Percentiles rank a stretch among this genome's conserved stretches.
These are phyloP conservation scores for Meriones unguiculatus DNA, from an alignment of 2,113 vertebrate genomes.

Conservation along the genomic window DNA sequence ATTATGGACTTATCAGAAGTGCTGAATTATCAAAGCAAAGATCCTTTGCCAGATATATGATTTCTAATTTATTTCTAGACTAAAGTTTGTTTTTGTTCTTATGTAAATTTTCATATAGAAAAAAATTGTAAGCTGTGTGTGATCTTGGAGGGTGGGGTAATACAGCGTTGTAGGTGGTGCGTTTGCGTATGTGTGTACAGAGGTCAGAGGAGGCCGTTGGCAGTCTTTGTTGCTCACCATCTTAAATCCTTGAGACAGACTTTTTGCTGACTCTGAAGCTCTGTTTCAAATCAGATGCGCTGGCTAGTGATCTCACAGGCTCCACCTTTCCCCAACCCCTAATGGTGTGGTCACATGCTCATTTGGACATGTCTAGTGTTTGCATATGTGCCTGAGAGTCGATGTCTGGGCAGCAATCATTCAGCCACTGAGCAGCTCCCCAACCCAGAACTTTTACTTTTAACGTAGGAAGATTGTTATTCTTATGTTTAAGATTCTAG, in stretches of 20 bases:
- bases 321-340: not conserved
- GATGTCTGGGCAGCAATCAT: not conserved
- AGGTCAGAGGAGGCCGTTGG: not conserved
- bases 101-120: not conserved
- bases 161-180: no score
- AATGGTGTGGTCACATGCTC: not conserved
- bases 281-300: not conserved
- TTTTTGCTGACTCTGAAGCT: not conserved
- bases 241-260: not conserved
- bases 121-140: not conserved
- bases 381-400: not conserved
- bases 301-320: not conserved
- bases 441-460: not conserved
- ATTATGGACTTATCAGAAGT: not conserved
- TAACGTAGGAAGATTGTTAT: not conserved
- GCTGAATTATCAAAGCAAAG: not conserved
- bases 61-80: conserved; percentile 47
- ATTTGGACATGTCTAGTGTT: not conserved
- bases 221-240: not conserved
- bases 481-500: conserved; percentile 29
- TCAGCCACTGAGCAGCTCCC: not conserved
- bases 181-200: not conserved
- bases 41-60: not conserved
- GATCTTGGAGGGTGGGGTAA: not conserved
- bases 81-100: not conserved